Evolutionary conservation across 2,888 invertebrate genomes (phyloP), one percentile per base, ranked within the genome.

Genomic region (Trichogramma evanescens): DNA sequence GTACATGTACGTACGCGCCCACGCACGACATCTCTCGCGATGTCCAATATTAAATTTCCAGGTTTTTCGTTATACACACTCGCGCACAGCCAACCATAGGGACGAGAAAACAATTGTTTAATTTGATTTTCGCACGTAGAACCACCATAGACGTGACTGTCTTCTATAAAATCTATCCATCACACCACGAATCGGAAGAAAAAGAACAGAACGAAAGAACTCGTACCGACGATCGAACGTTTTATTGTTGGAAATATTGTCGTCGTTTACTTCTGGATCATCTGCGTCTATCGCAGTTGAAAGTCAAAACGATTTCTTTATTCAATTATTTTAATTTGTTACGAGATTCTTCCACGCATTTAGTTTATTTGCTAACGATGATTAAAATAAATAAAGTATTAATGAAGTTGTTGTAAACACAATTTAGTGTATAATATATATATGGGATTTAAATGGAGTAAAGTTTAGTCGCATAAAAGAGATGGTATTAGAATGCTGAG

Each of bases 51-150:
- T 13, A n/a, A 40, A 40, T 40, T 50, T 54, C 45, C 52, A 50
- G 43, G 46, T 58, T 55, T 45, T 43, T 48, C 48, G 52, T 43
- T 50, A 26, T 7, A 40, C 26, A 13, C n/a, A 43, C 5, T 38
- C 13, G 54, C 64, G 67, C 67, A 70, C 68, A 69, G 71, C 26
- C 26, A 26, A 26, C 26, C 26, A 71, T 53, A 56, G 71, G 71
- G 72, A 74, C 75, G 72, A 67, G 74, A 73, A 75, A 73, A 72
- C 73, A 72, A 77, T 76, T 74, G 75, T 76, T 76, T 77, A 76
- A 77, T 77, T 77, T 74, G 71, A 10, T 48, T 48, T 48, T 6
- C 10, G 48, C 10, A n/a, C 48, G n/a, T 48, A 13, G 10, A 6
- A 48, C 26, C 26, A 26, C 26, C 26, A 26, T 26, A 26, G 26